A percentile compares a stretch with the other conserved stretches of the same genome.
Conservation (phyloP, 1,140 invertebrate genomes). For the Drosophila setifemur region DNA sequence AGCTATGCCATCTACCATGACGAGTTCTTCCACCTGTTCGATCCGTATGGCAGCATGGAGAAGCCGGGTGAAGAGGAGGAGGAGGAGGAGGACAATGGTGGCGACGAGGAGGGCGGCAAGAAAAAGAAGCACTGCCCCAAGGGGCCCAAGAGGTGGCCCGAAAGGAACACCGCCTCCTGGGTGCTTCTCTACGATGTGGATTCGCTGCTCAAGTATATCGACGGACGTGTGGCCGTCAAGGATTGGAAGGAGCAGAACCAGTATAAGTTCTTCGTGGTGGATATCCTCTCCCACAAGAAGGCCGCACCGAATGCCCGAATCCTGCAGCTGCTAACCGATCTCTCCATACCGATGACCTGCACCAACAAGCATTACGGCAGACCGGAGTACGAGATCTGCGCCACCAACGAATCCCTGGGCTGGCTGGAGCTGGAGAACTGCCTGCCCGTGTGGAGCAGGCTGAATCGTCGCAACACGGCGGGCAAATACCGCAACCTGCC, state of each 20-base stretch:
- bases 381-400: constrained; percentile 70
- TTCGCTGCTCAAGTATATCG: constrained; percentile 57
- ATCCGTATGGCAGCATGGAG: constrained; percentile 83
- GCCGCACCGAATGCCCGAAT: constrained; percentile 64
- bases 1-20: constrained; percentile 84
- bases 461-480: constrained; percentile 83
- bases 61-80: constrained; percentile 42
- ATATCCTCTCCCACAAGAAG: constrained; percentile 69
- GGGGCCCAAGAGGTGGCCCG: constrained; percentile 56
- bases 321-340: constrained; percentile 69
- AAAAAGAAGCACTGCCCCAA: constrained; percentile 54
- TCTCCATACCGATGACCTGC: constrained; percentile 68
- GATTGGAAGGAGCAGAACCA: constrained; percentile 59
- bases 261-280: constrained; percentile 69
- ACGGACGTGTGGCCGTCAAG: constrained; percentile 35
- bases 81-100: constrained; percentile 11
- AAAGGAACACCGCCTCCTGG: constrained; percentile 78
- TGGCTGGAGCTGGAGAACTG: constrained; percentile 83
- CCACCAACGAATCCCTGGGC: constrained; percentile 83
- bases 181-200: constrained; percentile 69
- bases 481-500: constrained; percentile 83
- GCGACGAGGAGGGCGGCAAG: constrained; percentile 31
- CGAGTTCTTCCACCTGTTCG: constrained; percentile 85
- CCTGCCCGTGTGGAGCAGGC: constrained; percentile 83
- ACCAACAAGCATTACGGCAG: constrained; percentile 52